Conservation (phyloP, 2,113 vertebrate species). For the Pseudonaja textilis region DNA sequence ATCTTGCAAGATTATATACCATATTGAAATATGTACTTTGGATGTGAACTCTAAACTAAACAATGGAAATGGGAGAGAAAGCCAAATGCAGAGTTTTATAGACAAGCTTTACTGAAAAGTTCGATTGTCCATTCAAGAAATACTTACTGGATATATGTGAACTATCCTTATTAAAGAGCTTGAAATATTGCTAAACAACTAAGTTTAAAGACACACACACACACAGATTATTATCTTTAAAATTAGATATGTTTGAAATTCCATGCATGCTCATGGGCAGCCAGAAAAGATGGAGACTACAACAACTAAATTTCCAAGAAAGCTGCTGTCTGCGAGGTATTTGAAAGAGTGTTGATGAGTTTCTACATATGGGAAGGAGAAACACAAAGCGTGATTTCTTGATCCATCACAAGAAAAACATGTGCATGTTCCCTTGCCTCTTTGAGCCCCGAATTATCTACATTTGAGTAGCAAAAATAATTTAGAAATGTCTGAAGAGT, state of each 20-base stretch:
- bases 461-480: background rate
- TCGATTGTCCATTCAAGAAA: background rate
- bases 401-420: background rate
- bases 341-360: background rate
- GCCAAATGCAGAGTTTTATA: slow-evolving; percentile 38
- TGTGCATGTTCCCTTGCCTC: background rate
- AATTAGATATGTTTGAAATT: background rate
- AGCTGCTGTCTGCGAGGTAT: background rate
- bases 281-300: background rate
- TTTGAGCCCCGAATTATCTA: background rate
- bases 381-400: background rate
- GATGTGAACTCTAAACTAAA: slow-evolving; percentile 47
- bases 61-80: slow-evolving; percentile 28
- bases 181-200: slow-evolving; percentile 48
- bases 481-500: background rate
- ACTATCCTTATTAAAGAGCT: slow-evolving; percentile 17
- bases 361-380: background rate
- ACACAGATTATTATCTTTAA: background rate
- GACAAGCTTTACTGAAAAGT: background rate
- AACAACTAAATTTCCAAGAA: background rate
- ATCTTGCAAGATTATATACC: slow-evolving; percentile 11
- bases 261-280: background rate
- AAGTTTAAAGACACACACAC: background rate
- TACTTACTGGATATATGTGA: background rate
- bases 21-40: slow-evolving; percentile 34